phyloP scores from a whole-genome alignment of 2,113 vertebrate genomes.

The Gnathochromis pfefferi region DNA sequence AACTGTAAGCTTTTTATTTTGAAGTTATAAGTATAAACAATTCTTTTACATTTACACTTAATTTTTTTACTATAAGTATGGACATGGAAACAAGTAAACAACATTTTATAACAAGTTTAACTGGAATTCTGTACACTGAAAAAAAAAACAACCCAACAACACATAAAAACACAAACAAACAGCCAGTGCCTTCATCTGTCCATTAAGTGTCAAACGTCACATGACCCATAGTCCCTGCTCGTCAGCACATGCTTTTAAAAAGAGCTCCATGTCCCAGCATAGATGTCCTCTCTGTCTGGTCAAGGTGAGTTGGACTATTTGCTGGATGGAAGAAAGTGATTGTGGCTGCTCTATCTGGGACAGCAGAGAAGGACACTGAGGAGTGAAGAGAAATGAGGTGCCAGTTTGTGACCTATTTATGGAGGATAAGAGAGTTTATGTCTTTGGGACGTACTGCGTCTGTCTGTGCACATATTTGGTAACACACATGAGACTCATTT shows the following conservation, averaged over 20 bases:
- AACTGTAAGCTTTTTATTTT: not conserved
- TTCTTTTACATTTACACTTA: not conserved
- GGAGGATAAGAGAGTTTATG: not conserved
- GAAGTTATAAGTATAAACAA: not conserved
- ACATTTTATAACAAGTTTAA: not conserved
- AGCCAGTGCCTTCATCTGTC: not conserved
- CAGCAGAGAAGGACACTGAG: not conserved
- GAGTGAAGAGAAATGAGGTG: not conserved
- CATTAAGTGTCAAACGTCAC: accelerated
- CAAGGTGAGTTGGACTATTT: slow-evolving; percentile 11
- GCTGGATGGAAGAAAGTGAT: not conserved
- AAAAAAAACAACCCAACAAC: not conserved
- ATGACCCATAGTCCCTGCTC: accelerated
- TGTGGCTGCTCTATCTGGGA: not conserved
- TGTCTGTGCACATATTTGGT: not conserved
- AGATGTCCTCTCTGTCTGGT: not conserved
- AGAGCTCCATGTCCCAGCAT: not conserved
- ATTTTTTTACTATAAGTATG: not conserved
- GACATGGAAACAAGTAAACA: not conserved
- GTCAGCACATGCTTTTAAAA: not conserved
- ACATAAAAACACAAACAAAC: not conserved
- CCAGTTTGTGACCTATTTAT: not conserved
- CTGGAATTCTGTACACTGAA: not conserved
- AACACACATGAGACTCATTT: not conserved
- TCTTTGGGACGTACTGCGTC: not conserved